Percentiles rank a stretch among this genome's conserved stretches.
phyloP scores from a whole-genome alignment of 2,113 vertebrate species.

The Crypturellus undulatus region DNA sequence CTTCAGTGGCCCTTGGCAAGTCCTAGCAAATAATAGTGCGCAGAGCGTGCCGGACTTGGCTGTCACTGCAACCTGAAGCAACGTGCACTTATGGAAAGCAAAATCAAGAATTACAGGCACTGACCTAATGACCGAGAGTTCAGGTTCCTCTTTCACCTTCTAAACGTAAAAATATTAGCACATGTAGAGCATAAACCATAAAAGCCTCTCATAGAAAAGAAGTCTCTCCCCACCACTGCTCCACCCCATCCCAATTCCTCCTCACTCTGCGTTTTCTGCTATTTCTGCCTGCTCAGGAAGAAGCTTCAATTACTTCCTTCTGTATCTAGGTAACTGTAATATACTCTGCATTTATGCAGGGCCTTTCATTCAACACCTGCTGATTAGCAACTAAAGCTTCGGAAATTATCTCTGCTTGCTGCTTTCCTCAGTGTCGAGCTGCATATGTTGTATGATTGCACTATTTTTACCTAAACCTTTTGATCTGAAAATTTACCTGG shows the following conservation, averaged over 20 bases:
- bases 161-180: not conserved
- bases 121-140: not conserved
- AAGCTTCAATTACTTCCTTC: not conserved
- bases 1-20: not conserved
- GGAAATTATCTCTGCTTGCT: not conserved
- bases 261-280: not conserved
- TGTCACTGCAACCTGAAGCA: not conserved
- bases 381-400: not conserved
- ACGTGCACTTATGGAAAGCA: not conserved
- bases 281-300: not conserved
- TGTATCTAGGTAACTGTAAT: not conserved
- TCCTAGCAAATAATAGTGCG: not conserved
- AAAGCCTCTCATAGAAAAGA: not conserved
- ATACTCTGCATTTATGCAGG: not conserved
- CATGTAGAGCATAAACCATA: not conserved
- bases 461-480: not conserved
- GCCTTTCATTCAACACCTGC: not conserved
- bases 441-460: fast-evolving
- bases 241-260: not conserved
- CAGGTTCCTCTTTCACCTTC: not conserved
- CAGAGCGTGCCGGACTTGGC: fast-evolving
- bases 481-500: not conserved
- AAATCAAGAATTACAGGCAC: not conserved
- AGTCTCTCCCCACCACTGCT: not conserved
- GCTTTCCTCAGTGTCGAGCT: not conserved